phyloP scores from a whole-genome alignment of 2,888 invertebrate genomes.

The Arctia plantaginis region DNA sequence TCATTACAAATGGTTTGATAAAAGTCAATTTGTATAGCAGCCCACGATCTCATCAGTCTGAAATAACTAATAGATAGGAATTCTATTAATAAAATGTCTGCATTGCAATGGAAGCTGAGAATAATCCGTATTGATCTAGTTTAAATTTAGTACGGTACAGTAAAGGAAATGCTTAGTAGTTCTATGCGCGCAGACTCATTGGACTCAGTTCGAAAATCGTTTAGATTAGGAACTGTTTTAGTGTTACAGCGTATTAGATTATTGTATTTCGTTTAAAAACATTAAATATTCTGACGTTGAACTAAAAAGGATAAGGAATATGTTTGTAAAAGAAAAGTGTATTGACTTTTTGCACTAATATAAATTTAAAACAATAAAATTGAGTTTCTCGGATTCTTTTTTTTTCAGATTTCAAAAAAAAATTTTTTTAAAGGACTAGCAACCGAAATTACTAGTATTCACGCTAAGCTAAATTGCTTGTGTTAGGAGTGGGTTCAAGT shows the following conservation, averaged over 20 bases:
- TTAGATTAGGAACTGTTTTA: conserved; percentile 44
- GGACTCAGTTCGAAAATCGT: conserved; percentile 35
- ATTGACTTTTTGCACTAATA: background rate
- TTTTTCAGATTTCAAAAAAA: conserved; percentile 7
- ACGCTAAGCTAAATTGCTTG: too few species aligned
- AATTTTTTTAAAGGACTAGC: too few species aligned
- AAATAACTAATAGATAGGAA: conserved; percentile 56
- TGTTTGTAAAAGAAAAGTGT: background rate
- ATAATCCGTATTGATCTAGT: conserved; percentile 79
- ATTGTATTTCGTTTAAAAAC: conserved; percentile 36
- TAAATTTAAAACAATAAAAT: background rate
- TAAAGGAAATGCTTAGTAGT: conserved; percentile 40
- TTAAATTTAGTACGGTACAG: conserved; percentile 70
- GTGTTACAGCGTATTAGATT: conserved; percentile 44
- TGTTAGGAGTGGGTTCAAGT: too few species aligned
- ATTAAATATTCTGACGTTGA: conserved; percentile 27
- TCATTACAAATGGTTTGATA: background rate
- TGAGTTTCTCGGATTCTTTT: background rate
- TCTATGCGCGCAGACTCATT: conserved; percentile 42
- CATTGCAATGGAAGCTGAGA: conserved; percentile 63
- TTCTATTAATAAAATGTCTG: conserved; percentile 79
- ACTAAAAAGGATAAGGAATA: conserved; percentile 22
- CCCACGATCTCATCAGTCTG: conserved; percentile 28
- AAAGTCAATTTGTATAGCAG: conserved; percentile 23
- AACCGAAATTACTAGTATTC: too few species aligned